phyloP scores from a whole-genome alignment of 2,888 invertebrate species.

The Pycnomerus fuliginosus region DNA sequence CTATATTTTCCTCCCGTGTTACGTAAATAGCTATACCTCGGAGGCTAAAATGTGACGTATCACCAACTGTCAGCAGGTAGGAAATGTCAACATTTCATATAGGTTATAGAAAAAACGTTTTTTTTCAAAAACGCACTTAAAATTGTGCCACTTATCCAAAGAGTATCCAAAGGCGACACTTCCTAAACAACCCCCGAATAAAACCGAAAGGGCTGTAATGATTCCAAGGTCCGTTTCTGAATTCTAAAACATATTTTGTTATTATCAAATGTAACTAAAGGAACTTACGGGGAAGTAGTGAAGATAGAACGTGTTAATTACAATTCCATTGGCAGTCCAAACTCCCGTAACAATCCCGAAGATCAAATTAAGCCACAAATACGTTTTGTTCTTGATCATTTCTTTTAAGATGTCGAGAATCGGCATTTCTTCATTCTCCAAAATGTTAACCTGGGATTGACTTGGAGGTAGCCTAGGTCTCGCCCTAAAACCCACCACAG shows the following conservation, averaged over 20 bases:
- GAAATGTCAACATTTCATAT: no score
- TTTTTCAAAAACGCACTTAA: conserved; percentile 66
- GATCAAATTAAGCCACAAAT: conserved; percentile 37
- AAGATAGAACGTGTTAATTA: conserved; percentile 59
- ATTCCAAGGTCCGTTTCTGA: conserved; percentile 77
- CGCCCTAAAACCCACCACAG: no score
- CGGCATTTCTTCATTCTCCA: conserved; percentile 10
- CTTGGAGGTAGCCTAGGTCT: conserved; percentile 80
- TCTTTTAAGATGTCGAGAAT: conserved; percentile 17
- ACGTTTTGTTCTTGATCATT: conserved; percentile 37
- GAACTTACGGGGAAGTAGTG: conserved; percentile 56
- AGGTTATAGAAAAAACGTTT: background rate
- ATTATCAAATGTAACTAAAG: background rate
- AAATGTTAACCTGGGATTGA: conserved; percentile 54
- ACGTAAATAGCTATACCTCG: no score
- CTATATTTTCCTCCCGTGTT: no score
- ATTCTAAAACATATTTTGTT: conserved; percentile 52
- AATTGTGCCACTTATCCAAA: conserved; percentile 87
- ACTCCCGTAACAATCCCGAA: conserved; percentile 59
- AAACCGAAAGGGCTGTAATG: conserved; percentile 82
- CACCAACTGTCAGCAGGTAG: no score
- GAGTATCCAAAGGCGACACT: conserved; percentile 85
- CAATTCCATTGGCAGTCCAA: conserved; percentile 62
- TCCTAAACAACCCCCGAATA: conserved; percentile 84
- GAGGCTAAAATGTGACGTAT: no score